Base-by-base conservation (phyloP, 1,140 invertebrate genomes). In the Theocolax elegans region DNA sequence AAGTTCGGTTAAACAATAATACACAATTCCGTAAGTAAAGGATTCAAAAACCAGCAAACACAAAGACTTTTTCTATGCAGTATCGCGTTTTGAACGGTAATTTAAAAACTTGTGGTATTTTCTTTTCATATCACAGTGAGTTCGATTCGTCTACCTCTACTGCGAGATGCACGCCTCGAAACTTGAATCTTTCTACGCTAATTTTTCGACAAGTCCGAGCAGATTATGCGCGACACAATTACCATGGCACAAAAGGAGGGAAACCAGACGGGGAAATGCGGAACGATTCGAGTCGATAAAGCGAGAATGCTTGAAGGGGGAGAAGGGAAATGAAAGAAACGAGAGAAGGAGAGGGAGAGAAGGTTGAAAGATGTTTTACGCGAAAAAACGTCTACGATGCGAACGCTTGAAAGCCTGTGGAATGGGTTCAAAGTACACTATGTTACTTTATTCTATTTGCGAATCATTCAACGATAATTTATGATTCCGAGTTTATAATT, bases 141-240 rank as follows among this genome's bases (percentile, higher is more conserved):
- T n/a, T n/a, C n/a, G n/a, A n/a, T n/a, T n/a, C n/a, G n/a, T n/a
- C n/a, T n/a, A n/a, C n/a, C n/a, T n/a, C n/a, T n/a, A n/a, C n/a
- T n/a, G n/a, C n/a, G n/a, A n/a, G n/a, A n/a, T n/a, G n/a, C n/a
- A n/a, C n/a, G 35, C 31, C 31, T 38, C n/a, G 46, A 64, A 64
- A 29, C 29, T 29, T 44, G 27, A 49, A 35, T 29, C n/a, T n/a
- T n/a, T 40, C 19, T 42, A 53, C 48, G 49, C 29, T 65, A 65
- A 65, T 53, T 8, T 44, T 29, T 35, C 15, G 49, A 51, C 10
- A 46, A 23, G 64, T 54, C 40, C 38, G 49, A 40, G 15, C n/a
- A 21, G 62, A 65, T 63, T 63, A 51, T 42, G 48, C 62, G 17
- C 53, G 64, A 67, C 51, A 46, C 64, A 67, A 56, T 56, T 58